Base-by-base conservation (phyloP, 2,797 vertebrate species). In the Spondyliosoma cantharus region DNA sequence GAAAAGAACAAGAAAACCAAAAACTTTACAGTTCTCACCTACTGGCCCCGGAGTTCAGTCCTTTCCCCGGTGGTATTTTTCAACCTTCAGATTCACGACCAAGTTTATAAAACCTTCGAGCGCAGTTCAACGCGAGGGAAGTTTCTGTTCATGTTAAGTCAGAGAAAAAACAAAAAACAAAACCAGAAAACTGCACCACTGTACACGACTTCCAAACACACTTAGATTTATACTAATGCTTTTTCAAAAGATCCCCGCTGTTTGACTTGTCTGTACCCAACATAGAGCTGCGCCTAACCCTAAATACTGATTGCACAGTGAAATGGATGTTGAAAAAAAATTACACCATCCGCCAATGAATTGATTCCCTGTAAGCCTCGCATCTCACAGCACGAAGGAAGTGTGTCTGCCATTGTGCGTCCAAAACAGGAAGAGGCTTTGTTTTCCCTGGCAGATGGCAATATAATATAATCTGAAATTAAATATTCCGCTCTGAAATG, bases 101-200 rank as follows among this genome's bases (percentile, higher is more conserved):
- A 22, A 67, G 61, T 72, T 86, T 80, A 68, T 69, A 58, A 83
- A 89, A 76, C 52, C 72, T 73, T 76, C 29, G 43, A 70, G 63
- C 76, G 53, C 78, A 64, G 69, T 80, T 86, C 71, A 65, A n/a
- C 60, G 53, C 24, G 20, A 70, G 27, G 25, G 22, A 19, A 27
- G 57, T 65, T 74, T 62, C 58, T 71, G 75, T 59, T 68, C 46
- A 56, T 48, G 50, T 79, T 69, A 56, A 59, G 14, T 37, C 37
- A 8, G 7, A 9, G 9, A 32, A 32, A 32, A 32, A 32, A 6
- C 29, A 32, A 32, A 32, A 32, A 8, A 37, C 32, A 37, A 37
- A 37, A 9, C 32, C 29, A 32, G 29, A 32, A 37, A 37, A 59
- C 63, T 77, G 54, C 76, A 77, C 19, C 24, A 3, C 3, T 58